Evolutionary conservation across 2,888 invertebrate species (phyloP).

Genomic region (Plebejus anna): DNA sequence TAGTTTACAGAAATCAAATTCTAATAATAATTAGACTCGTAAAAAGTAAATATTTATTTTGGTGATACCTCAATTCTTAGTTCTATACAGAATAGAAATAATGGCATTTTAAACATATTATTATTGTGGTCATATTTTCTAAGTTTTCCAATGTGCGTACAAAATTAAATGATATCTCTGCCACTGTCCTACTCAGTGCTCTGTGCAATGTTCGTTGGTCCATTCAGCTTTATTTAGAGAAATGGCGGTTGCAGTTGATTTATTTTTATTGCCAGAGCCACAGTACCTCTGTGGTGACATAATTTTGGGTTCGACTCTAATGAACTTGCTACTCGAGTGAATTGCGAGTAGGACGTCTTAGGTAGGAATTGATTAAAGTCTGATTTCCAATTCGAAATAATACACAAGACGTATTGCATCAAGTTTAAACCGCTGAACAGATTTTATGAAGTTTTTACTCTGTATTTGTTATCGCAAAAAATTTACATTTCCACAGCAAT

Average conservation of each 20-base stretch:
- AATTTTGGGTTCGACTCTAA: slow-evolving; percentile 11
- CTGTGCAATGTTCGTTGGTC: slow-evolving; percentile 9
- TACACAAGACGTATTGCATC: not conserved
- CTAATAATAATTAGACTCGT: too few species aligned
- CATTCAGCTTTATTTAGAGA: slow-evolving; percentile 40
- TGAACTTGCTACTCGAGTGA: not conserved
- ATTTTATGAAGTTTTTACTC: not conserved
- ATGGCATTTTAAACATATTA: too few species aligned
- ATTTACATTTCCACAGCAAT: too few species aligned
- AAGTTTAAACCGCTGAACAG: not conserved
- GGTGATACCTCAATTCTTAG: too few species aligned
- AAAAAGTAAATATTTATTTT: too few species aligned
- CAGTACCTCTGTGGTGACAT: slow-evolving; percentile 12
- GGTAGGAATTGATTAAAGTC: not conserved
- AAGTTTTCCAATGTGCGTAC: not conserved
- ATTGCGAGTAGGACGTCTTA: not conserved
- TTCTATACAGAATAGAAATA: too few species aligned
- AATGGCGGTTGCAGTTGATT: slow-evolving; percentile 41
- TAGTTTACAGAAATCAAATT: too few species aligned
- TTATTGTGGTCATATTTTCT: not conserved
- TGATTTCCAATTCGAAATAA: not conserved
- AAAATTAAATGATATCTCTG: not conserved
- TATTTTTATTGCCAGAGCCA: slow-evolving; percentile 35
- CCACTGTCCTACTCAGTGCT: not conserved
- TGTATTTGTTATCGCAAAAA: too few species aligned